These are phyloP conservation scores for Falco concolor DNA, from an alignment of 2,797 vertebrate species.

Conservation along the genomic window DNA sequence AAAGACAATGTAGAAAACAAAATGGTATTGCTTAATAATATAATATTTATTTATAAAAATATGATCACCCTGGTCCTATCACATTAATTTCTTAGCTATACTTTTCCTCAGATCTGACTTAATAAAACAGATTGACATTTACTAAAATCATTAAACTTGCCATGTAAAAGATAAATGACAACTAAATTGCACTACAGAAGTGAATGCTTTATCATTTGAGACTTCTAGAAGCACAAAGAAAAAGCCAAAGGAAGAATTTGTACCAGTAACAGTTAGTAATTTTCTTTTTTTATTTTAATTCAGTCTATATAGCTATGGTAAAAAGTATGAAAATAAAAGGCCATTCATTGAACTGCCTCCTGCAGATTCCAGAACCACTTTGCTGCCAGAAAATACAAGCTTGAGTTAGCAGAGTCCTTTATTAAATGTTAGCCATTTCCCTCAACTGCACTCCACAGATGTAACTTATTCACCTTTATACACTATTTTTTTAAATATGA, in stretches of 20 bases:
- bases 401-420: neutral
- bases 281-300: neutral
- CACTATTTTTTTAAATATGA: neutral
- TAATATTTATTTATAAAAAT: neutral
- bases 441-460: neutral
- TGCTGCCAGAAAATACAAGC: neutral
- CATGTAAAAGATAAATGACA: neutral
- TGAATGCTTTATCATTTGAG: neutral
- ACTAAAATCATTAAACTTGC: neutral
- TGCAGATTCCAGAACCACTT: neutral
- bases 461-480: neutral
- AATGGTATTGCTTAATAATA: neutral
- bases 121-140: neutral
- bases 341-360: neutral
- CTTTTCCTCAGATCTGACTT: neutral
- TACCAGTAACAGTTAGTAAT: neutral
- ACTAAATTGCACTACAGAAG: neutral
- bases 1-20: neutral
- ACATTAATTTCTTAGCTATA: neutral
- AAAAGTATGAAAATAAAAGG: neutral
- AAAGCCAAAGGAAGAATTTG: neutral
- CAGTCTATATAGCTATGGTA: neutral
- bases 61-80: neutral
- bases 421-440: neutral
- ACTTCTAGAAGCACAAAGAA: neutral